Conservation (phyloP, 2,797 vertebrate species). For the Argentina silus region DNA sequence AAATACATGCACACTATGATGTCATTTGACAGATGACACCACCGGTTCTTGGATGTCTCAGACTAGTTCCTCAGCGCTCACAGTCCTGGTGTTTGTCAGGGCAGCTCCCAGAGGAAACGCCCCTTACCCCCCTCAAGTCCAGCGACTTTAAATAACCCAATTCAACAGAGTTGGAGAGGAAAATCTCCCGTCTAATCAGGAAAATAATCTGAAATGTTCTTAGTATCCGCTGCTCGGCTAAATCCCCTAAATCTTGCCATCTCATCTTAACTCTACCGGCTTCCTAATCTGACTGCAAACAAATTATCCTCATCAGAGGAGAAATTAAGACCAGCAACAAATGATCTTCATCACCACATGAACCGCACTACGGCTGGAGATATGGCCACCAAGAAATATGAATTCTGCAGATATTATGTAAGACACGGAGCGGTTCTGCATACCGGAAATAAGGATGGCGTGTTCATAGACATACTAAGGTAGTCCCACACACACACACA, state of each 20-base stretch:
- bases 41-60: slow-evolving; percentile 55
- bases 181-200: slow-evolving; percentile 74
- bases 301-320: slow-evolving; percentile 78
- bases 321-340: slow-evolving; percentile 48
- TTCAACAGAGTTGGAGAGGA: slow-evolving; percentile 43
- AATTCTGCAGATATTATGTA: neutral
- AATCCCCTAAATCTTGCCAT: slow-evolving; percentile 83
- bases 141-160: slow-evolving; percentile 43
- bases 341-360: too few species aligned
- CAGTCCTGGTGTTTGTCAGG: neutral
- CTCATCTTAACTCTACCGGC: slow-evolving; percentile 77
- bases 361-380: too few species aligned
- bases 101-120: neutral
- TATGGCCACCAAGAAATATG: neutral
- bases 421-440: neutral
- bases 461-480: slow-evolving; percentile 9
- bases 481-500: slow-evolving; percentile 11
- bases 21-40: slow-evolving; percentile 14
- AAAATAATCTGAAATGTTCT: slow-evolving; percentile 82
- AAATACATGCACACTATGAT: neutral
- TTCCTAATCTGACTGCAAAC: slow-evolving; percentile 80
- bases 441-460: neutral
- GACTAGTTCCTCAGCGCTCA: slow-evolving; percentile 51
- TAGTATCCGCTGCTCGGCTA: slow-evolving; percentile 77
- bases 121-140: neutral